Conservation (phyloP, 2,888 invertebrate species). For the Apamea monoglypha region DNA sequence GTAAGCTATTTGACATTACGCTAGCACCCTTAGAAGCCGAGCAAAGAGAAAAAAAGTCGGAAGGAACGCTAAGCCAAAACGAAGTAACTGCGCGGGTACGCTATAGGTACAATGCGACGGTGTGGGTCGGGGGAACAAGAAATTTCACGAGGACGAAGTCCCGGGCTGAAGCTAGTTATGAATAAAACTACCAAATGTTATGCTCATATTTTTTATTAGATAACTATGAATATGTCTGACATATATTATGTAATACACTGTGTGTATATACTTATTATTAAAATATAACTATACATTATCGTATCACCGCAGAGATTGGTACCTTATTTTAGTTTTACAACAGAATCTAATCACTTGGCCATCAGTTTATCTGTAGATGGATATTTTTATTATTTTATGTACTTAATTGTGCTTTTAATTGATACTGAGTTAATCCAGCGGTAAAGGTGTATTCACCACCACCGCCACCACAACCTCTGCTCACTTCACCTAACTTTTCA, state of each 20-base stretch:
- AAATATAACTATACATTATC: constrained; percentile 39
- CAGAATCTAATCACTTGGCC: constrained; percentile 29
- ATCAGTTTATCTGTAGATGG: constrained; percentile 1
- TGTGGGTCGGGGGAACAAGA: neutral
- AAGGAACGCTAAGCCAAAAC: no score
- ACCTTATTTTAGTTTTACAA: constrained; percentile 34
- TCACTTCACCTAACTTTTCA: no score
- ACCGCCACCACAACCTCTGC: no score
- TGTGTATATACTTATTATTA: constrained; percentile 31
- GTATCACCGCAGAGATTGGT: constrained; percentile 55
- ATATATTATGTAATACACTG: constrained; percentile 46
- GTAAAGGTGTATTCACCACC: neutral
- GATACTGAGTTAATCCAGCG: neutral
- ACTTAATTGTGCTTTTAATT: neutral
- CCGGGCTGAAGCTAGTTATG: neutral
- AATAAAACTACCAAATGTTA: constrained; percentile 14
- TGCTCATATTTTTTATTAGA: constrained; percentile 33
- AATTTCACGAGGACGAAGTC: neutral
- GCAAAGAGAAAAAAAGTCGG: no score
- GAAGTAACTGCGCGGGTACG: no score
- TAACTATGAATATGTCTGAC: constrained; percentile 35
- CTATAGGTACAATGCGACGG: no score
- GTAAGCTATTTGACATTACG: no score
- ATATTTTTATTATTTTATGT: neutral
- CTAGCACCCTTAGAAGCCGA: no score